Conservation (phyloP, 2,113 vertebrate genomes). For the Pachyramphus minor region DNA sequence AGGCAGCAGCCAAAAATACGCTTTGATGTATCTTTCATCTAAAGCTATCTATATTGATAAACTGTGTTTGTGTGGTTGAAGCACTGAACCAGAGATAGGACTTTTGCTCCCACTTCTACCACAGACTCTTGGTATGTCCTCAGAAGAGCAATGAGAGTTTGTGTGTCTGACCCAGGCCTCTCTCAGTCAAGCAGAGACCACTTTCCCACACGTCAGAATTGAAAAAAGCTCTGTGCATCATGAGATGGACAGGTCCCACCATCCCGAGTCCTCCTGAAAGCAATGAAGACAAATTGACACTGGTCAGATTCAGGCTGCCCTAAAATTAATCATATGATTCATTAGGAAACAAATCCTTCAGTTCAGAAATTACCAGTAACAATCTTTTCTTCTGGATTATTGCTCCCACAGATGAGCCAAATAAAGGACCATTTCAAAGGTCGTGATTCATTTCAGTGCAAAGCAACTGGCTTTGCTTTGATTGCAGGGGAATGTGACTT, state of each 20-base stretch:
- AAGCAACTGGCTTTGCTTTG: neutral
- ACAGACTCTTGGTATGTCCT: neutral
- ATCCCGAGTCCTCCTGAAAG: neutral
- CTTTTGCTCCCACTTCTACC: neutral
- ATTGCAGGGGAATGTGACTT: neutral
- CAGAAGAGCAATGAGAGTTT: neutral
- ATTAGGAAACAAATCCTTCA: neutral
- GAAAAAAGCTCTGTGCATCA: neutral
- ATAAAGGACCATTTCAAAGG: slow-evolving; percentile 1
- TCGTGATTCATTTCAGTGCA: neutral
- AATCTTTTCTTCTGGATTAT: neutral
- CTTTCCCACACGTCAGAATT: neutral
- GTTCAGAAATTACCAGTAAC: neutral
- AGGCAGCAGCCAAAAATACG: slow-evolving; percentile 3
- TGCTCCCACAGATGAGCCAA: neutral
- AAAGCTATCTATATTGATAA: slow-evolving; percentile 5
- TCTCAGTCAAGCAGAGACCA: neutral
- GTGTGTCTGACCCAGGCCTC: neutral
- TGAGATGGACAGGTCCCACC: neutral
- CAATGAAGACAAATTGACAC: neutral
- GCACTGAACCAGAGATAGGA: neutral
- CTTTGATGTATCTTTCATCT: slow-evolving; percentile 46
- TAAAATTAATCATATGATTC: neutral
- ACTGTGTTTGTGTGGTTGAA: neutral
- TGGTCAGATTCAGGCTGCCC: neutral